phyloP scores from a whole-genome alignment of 2,888 invertebrate species.

The Oscheius sp. region DNA sequence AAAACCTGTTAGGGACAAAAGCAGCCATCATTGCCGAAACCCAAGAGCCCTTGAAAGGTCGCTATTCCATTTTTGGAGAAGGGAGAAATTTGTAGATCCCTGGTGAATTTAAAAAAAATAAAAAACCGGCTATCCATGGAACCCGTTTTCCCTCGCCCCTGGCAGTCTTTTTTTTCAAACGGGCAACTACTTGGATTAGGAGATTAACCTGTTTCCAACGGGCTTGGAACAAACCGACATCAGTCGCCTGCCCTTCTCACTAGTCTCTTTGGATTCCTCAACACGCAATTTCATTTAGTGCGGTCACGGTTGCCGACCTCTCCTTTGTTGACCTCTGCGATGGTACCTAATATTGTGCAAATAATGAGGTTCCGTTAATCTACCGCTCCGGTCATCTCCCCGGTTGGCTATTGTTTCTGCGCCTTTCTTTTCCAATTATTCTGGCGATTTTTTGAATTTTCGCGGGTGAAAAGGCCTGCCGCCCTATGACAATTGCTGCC shows the following conservation, averaged over 20 bases:
- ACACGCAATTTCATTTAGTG: constrained; percentile 23
- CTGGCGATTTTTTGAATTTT: not conserved
- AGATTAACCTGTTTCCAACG: constrained; percentile 21
- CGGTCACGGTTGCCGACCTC: constrained; percentile 22
- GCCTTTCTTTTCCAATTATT: not conserved
- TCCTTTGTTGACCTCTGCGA: constrained; percentile 30
- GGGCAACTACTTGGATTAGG: not conserved
- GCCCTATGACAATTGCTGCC: not conserved
- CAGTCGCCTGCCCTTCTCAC: too few species aligned
- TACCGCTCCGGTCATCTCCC: constrained; percentile 21
- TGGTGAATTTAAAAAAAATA: not conserved
- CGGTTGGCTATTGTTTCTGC: constrained; percentile 5
- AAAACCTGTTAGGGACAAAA: too few species aligned
- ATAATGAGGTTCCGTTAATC: constrained; percentile 29
- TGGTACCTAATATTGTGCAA: constrained; percentile 38
- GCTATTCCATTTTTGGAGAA: not conserved
- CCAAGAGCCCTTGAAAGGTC: too few species aligned
- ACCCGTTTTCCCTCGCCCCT: not conserved
- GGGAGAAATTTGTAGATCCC: not conserved
- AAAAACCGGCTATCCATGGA: not conserved
- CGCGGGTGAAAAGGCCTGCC: too few species aligned
- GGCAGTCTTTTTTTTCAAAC: constrained; percentile 1
- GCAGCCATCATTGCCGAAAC: not conserved
- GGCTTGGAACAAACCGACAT: not conserved
- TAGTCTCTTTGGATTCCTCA: not conserved